A percentile compares a stretch with the other conserved stretches of the same genome.
Conservation (phyloP, 2,888 invertebrate genomes). For the Aricia artaxerxes region DNA sequence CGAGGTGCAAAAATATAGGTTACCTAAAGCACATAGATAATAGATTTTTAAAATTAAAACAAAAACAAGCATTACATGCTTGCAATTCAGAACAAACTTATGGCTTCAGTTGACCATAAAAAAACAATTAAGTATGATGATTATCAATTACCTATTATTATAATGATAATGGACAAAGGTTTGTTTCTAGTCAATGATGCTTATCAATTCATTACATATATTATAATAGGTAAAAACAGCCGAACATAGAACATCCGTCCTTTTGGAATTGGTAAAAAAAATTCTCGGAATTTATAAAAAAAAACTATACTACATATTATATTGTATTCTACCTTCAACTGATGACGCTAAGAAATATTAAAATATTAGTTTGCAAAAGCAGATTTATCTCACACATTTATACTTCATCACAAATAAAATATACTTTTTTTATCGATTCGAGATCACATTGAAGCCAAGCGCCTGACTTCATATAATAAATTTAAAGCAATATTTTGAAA, state of each 20-base stretch:
- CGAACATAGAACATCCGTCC: neutral
- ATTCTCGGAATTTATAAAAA: neutral
- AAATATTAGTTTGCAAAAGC: slow-evolving; percentile 27
- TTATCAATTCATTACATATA: neutral
- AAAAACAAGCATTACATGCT: slow-evolving; percentile 27
- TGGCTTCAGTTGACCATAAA: neutral
- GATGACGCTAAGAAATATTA: slow-evolving; percentile 10
- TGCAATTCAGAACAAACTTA: neutral
- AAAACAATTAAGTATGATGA: neutral
- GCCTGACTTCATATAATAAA: slow-evolving; percentile 67
- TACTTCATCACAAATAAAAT: slow-evolving; percentile 43
- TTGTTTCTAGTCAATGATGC: neutral
- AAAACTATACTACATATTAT: neutral
- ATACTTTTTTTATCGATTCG: slow-evolving; percentile 63
- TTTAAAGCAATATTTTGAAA: slow-evolving; percentile 71
- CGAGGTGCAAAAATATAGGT: slow-evolving; percentile 1
- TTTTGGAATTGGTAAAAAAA: neutral
- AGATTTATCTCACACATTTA: slow-evolving; percentile 26
- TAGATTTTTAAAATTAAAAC: slow-evolving; percentile 16
- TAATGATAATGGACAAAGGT: neutral
- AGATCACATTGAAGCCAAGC: slow-evolving; percentile 72
- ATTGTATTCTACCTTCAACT: slow-evolving; percentile 15
- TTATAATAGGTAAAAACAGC: neutral
- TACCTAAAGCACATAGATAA: slow-evolving; percentile 20
- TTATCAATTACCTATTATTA: neutral